Base-by-base conservation (phyloP, 2,797 vertebrate species). In the Botia kubotai region DNA sequence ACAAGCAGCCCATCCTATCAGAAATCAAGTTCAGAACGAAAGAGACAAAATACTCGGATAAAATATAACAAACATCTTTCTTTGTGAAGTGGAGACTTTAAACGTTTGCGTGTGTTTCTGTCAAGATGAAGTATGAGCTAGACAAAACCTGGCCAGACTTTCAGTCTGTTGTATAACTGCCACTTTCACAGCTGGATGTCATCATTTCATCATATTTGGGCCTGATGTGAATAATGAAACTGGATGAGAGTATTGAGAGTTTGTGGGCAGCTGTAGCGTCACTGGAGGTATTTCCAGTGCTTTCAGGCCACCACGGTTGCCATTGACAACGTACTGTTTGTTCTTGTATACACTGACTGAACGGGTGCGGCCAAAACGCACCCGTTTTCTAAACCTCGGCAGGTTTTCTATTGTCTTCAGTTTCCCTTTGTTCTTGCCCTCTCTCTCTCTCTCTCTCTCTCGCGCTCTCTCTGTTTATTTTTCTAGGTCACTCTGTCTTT, bases 271-370 rank as follows among this genome's bases (percentile, higher is more conserved):
- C 68, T 62, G 26, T 26, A 62, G 69, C 55, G 6, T 63, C 16
- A 46, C 33, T 75, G 62, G 62, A 82, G 23, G 81, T n/a, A 78
- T 60, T 72, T 84, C 90, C 81, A 21, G 89, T 1, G 53, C 73
- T 75, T 46, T 39, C 26, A 14, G 70, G 69, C 29, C 26, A 48
- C 8, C 80, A 43, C 50, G 66, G 81, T 66, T 89, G 85, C 57
- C 89, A 69, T 81, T 84, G 76, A 74, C 84, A 85, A 89, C 83
- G 0, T n/a, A 58, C 1, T 89, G 82, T 91, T 90, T 91, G 36
- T 76, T 29, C 71, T 3, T 88, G 83, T 90, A 84, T 85, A 48
- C 67, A 2, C 8, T 46, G 43, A 57, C 48, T 55, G 11, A 6
- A 72, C 16, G 79, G 83, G 85, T 57, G 72, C 81, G 69, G 81